Percentiles rank a stretch among this genome's conserved stretches.
phyloP scores from a whole-genome alignment of 2,888 invertebrate genomes.

The Caenorhabditis doughertyi region DNA sequence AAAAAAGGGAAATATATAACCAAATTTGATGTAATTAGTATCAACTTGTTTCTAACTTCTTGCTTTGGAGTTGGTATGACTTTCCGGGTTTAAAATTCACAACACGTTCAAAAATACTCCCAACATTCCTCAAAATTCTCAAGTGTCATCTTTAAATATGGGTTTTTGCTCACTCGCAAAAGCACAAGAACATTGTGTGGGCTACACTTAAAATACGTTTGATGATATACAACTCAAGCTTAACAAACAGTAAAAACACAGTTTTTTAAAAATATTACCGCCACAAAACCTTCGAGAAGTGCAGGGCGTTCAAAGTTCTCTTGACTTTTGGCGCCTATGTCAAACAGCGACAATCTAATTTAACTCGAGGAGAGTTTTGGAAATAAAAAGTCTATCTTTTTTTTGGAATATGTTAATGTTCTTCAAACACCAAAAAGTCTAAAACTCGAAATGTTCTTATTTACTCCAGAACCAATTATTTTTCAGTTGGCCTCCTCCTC shows the following conservation, averaged over 20 bases:
- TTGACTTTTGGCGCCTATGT: conserved; percentile 19
- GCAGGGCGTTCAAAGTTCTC: conserved; percentile 17
- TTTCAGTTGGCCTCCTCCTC: conserved; percentile 70
- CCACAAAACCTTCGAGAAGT: too few relatives aligned
- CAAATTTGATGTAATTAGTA: too few relatives aligned
- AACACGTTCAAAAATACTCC: too few relatives aligned
- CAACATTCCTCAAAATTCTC: too few relatives aligned
- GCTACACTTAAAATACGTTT: too few relatives aligned
- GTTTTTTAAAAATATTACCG: too few relatives aligned
- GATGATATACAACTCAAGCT: too few relatives aligned
- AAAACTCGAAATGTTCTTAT: background rate
- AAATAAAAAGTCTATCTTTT: conserved; percentile 9
- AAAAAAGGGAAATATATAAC: too few relatives aligned
- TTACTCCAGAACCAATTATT: background rate
- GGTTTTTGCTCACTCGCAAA: background rate
- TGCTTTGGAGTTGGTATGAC: too few relatives aligned
- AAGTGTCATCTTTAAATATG: background rate
- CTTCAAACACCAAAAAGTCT: background rate
- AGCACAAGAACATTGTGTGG: background rate
- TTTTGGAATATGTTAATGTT: background rate
- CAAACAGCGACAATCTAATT: conserved; percentile 19
- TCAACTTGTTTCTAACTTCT: too few relatives aligned
- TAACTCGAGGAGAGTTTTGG: background rate
- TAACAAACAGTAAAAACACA: too few relatives aligned
- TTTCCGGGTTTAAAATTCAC: too few relatives aligned